Conservation (phyloP, 2,888 invertebrate species). For the Willowsia nigromaculata region DNA sequence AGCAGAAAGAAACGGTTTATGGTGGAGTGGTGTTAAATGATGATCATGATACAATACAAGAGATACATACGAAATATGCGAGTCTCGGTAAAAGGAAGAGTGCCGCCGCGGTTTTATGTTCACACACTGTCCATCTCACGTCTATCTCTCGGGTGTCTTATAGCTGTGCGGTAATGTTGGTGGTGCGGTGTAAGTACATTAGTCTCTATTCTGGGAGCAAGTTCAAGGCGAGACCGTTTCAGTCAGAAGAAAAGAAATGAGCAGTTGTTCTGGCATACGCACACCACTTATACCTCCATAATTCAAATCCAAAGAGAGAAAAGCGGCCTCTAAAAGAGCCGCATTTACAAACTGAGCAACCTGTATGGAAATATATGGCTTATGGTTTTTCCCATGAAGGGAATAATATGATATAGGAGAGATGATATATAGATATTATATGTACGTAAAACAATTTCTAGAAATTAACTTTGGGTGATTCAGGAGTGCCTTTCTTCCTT, state of each 20-base stretch:
- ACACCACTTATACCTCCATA: background rate
- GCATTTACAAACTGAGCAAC: background rate
- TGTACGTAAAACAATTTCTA: conserved; percentile 46
- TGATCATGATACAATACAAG: background rate
- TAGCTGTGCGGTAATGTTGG: background rate
- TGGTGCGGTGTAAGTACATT: background rate
- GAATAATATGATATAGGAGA: conserved; percentile 1
- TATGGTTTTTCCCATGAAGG: conserved; percentile 20
- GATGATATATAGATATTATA: background rate
- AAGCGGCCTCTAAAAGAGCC: background rate
- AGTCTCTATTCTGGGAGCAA: background rate
- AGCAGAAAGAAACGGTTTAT: background rate
- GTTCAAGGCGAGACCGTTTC: conserved; percentile 20
- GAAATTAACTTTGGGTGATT: conserved; percentile 48
- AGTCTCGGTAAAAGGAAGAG: background rate
- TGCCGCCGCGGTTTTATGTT: conserved; percentile 34
- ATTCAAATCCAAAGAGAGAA: conserved; percentile 2
- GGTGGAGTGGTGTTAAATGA: background rate
- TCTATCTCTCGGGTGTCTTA: conserved; percentile 38
- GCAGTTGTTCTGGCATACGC: background rate
- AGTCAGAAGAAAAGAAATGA: background rate
- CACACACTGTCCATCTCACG: conserved; percentile 56
- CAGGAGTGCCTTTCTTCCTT: background rate
- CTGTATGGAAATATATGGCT: conserved; percentile 3
- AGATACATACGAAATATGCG: conserved; percentile 3